Evolutionary conservation across 2,888 invertebrate genomes (phyloP).

Genomic region (Polydrusus pterygomalis): DNA sequence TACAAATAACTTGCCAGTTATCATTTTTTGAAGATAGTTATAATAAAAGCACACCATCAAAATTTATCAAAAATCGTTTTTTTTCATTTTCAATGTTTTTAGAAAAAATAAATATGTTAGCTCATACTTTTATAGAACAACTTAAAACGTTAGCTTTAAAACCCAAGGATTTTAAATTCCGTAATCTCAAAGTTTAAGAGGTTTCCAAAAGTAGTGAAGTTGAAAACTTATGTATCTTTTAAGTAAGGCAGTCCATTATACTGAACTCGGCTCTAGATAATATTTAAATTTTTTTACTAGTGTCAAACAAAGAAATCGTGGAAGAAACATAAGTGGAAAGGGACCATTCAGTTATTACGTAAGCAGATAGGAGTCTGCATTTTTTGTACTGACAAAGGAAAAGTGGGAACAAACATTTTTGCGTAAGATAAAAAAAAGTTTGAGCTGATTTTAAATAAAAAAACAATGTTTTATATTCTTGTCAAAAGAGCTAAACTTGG

Average conservation of each 20-base stretch:
- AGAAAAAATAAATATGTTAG: neutral
- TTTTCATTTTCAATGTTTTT: neutral
- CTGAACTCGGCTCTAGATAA: neutral
- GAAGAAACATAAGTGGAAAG: neutral
- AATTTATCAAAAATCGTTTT: no score
- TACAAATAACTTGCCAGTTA: no score
- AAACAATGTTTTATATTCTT: no score
- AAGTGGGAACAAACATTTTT: no score
- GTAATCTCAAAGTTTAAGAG: neutral
- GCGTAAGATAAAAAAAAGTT: no score
- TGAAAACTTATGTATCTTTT: neutral
- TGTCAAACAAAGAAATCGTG: neutral
- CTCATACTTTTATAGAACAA: neutral
- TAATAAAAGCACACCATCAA: no score
- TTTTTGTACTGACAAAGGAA: no score
- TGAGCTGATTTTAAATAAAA: no score
- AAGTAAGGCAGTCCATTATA: neutral
- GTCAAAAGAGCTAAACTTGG: no score
- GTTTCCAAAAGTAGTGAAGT: neutral
- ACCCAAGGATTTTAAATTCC: neutral
- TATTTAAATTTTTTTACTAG: neutral
- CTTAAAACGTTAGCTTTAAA: neutral
- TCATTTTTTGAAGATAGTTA: no score
- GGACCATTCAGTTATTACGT: no score
- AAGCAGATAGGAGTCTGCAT: no score